Percentiles rank a stretch among this genome's conserved stretches.
Evolutionary conservation across 2,888 invertebrate species (phyloP).

Genomic region (Branchellion lobata): DNA sequence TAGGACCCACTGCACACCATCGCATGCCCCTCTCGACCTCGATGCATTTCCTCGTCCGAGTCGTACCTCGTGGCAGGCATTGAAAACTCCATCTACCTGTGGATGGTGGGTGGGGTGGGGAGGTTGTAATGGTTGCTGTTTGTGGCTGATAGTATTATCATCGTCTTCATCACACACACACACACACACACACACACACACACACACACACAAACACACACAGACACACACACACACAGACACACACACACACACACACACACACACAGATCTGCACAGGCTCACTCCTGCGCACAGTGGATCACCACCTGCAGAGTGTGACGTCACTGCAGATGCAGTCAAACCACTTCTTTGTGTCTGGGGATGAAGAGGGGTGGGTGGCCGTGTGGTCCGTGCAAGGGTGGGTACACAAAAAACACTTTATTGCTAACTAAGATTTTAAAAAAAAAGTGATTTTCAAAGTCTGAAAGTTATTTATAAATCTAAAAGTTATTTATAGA

Average conservation of each 20-base stretch:
- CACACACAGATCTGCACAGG: not conserved
- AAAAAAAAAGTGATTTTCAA: no score
- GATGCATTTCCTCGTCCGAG: not conserved
- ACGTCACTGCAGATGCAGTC: not conserved
- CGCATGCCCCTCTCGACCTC: not conserved
- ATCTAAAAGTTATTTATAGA: no score
- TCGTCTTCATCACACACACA: no score
- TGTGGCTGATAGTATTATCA: no score
- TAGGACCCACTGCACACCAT: constrained; percentile 4
- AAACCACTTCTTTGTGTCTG: not conserved
- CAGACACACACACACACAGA: not conserved
- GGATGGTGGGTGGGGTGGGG: constrained; percentile 6
- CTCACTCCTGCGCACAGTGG: not conserved
- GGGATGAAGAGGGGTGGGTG: not conserved
- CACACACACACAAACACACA: not conserved
- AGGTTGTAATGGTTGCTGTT: no score
- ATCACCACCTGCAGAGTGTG: not conserved
- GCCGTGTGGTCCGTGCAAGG: constrained; percentile 6
- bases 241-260: no score
- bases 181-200: not conserved
- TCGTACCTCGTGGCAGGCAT: not conserved
- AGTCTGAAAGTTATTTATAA: no score
- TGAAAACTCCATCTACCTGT: not conserved
- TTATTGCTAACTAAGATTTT: no score
- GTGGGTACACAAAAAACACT: no score